Evolutionary conservation across 2,797 vertebrate species (phyloP), one percentile per base, ranked within the genome.

Genomic region (Halcyon chelicuti): DNA sequence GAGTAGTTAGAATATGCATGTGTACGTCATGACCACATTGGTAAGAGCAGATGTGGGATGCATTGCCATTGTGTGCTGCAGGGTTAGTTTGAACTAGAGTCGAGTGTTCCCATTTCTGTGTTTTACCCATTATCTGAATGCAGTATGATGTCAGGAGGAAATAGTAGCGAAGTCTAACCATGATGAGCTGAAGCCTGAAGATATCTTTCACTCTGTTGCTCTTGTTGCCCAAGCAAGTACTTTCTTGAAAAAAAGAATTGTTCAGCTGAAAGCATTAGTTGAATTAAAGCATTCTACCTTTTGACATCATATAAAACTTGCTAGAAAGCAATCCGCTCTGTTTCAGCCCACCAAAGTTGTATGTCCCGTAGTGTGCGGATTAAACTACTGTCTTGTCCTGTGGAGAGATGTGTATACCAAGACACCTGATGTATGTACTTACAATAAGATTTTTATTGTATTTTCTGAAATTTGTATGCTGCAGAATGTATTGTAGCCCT

Each of bases 361-460:
- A 0, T 46, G 25, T 89, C 22, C 1, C 0, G 1, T 73, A 63
- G 52, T 5, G 7, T 18, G 7, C 51, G 23, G 13, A 10, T 83
- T 73, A 44, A 58, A 62, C 61, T 55, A 8, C 18, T 19, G 4
- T 37, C 12, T 20, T 46, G 39, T 79, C n/a, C 25, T 60, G 22
- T 55, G 39, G 35, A 60, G 60, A 33, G 22, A 15, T 77, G 6
- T 10, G 7, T 26, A 21, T 54, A 49, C 23, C 37, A 18, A 68
- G 73, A 29, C 33, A 79, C 2, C 44, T 2, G 1, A 33, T 66
- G 3, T 23, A 4, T 31, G 8, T 35, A 7, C 29, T 81, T 74
- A 14, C 0, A 44, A 0, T 15, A 20, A 1, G 1, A 13, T 80
- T 74, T 74, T 55, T 63, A 2, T 10, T 46, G 6, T 46, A 15